phyloP scores from a whole-genome alignment of 2,113 vertebrate genomes.

The Turdus rufiventris region DNA sequence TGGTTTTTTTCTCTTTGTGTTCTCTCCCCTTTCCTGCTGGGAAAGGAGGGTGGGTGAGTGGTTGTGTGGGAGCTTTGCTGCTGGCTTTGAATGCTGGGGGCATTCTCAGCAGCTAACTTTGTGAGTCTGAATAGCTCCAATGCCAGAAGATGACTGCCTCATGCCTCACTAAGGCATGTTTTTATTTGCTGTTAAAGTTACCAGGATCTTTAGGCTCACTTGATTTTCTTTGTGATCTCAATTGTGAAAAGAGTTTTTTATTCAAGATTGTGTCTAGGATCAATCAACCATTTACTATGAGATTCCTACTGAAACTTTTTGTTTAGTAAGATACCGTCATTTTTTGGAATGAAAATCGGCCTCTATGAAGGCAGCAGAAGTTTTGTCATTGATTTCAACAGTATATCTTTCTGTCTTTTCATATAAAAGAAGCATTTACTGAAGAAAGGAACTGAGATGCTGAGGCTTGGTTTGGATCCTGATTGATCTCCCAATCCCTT shows the following conservation, averaged over 20 bases:
- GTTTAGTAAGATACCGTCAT: not conserved
- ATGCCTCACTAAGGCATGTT: not conserved
- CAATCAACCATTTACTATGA: not conserved
- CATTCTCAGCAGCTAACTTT: not conserved
- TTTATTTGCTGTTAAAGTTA: not conserved
- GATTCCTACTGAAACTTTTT: not conserved
- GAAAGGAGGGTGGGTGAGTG: not conserved
- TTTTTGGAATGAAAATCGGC: not conserved
- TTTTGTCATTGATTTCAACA: not conserved
- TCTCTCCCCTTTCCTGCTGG: not conserved
- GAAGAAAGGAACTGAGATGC: not conserved
- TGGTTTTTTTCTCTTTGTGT: not conserved
- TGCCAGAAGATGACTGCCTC: not conserved
- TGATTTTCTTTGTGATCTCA: not conserved
- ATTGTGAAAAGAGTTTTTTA: not conserved
- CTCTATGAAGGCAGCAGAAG: not conserved
- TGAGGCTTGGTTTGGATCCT: not conserved
- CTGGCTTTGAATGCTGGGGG: not conserved
- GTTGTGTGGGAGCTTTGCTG: not conserved
- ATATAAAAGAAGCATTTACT: not conserved
- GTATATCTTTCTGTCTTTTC: not conserved
- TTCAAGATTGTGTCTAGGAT: not conserved
- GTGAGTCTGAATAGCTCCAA: not conserved
- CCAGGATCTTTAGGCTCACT: not conserved
- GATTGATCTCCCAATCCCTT: constrained; percentile 30